Evolutionary conservation across 2,888 invertebrate species (phyloP), one percentile per base, ranked within the genome.

Genomic region (Idaea biselata): DNA sequence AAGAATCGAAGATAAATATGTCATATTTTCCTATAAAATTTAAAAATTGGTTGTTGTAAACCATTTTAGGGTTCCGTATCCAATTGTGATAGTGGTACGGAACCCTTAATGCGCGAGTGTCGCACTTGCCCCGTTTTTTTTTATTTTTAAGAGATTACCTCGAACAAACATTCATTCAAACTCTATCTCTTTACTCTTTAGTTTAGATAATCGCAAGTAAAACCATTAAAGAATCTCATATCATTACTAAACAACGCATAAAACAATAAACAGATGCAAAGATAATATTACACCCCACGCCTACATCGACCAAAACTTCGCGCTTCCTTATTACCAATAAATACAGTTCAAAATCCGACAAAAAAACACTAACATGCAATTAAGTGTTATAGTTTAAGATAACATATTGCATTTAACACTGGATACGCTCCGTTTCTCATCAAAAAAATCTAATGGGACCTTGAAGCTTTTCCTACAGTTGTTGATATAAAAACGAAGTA

Each of bases 401-500:
- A 73, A 72, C 63, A 67, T 69, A 56, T 56, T 56, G 18, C 78
- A 81, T 81, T 44, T 83, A 79, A 80, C 76, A 73, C 74, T 69
- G 77, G 82, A 84, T 77, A 85, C 83, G 86, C 81, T 85, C 81
- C 84, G 84, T 79, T 86, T 83, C 72, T 68, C 68, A 70, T 81
- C 77, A 73, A 74, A 80, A 44, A 83, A 84, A 75, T 78, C 79
- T 77, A 79, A 79, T 72, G 70, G 73, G 74, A 76, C 86, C 86
- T 86, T 86, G 86, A 77, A 77, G 74, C 75, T 73, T 81, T 84
- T 84, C 83, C 84, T 82, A 76, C 76, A 68, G 73, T 74, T 80
- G 0, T 79, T 77, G 66, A 81, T 86, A 86, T 86, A 86, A 81
- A 86, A 86, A 82, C 81, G 66, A 44, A 68, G 76, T 63, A 82